Base-by-base conservation (phyloP, 2,888 invertebrate genomes). In the Nephrotoma appendiculata region DNA sequence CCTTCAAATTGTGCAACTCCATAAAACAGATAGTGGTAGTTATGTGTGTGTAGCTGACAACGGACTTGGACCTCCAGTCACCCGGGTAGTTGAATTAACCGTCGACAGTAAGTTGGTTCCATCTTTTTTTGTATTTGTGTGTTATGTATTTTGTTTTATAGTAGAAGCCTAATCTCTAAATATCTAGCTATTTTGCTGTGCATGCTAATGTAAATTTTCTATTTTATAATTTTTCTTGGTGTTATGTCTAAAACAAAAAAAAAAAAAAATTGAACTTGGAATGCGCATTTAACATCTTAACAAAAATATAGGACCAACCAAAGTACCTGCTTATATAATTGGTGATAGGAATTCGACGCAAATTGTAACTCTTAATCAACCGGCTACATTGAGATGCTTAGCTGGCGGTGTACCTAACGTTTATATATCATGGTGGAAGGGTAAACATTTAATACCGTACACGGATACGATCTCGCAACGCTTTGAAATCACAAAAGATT, bases 41-140 rank as follows among this genome's bases (percentile, higher is more conserved):
- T 98, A 98, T 91, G 93, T 96, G 87, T 98, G 98, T 90, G 93
- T 95, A 7, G 98, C 97, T 0, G 95, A 95, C 90, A 98, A 98
- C 91, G 94, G 94, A 2, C 91, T 96, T 42, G 96, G 96, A 19
- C 91, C 93, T 86, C 94, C 96, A 12, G 93, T 94, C 45, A 94
- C 94, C 89, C 93, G 93, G 88, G 94, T 96, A 91, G 93, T 96
- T 87, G 93, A 92, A 87, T 92, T 98, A 9, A 93, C 94, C 88
- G 95, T 97, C 86, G 93, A 93, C 90, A 96, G 97, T 97, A 92
- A 92, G 94, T 88, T 87, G 45, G 86, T 84, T 84, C 1, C 12
- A 6, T 48, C 6, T 4, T 52, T 52, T n/a, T 52, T 52, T 15
- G 15, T 52, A 31, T 71, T 31, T 31, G 31, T 31, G 31, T 57